These are phyloP conservation scores for Vannuccia rotundouncinata DNA, from an alignment of 2,888 invertebrate species.

Conservation along the genomic window DNA sequence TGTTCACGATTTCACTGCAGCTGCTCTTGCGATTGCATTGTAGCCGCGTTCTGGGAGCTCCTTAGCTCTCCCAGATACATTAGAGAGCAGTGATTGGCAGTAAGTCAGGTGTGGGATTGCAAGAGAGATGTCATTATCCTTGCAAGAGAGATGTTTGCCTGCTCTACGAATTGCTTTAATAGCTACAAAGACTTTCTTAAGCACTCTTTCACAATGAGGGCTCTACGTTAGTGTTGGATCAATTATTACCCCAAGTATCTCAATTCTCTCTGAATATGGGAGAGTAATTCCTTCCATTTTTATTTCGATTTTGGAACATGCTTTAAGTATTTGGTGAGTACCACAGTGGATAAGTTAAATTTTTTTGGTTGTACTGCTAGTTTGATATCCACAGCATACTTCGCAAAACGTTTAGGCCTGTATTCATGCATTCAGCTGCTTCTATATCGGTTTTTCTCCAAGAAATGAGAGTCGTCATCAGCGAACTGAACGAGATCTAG, in stretches of 20 bases:
- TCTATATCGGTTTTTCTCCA: neutral
- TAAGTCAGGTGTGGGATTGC: neutral
- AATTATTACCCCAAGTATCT: neutral
- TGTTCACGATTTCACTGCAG: neutral
- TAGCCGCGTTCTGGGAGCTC: neutral
- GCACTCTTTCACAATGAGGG: neutral
- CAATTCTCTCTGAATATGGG: neutral
- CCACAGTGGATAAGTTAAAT: neutral
- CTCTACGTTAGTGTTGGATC: neutral
- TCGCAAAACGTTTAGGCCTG: neutral
- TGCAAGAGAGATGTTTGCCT: neutral
- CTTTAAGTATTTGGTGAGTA: neutral
- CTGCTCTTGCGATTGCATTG: neutral
- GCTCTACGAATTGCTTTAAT: neutral
- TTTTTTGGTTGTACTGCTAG: neutral
- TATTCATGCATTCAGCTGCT: neutral
- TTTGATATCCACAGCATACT: neutral
- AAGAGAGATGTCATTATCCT: neutral
- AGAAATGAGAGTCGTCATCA: neutral
- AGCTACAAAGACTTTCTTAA: neutral
- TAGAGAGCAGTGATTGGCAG: neutral
- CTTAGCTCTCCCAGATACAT: neutral
- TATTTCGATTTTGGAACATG: too few species aligned
- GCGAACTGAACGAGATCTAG: neutral
- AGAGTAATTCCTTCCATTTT: neutral